A percentile compares a stretch with the other conserved stretches of the same genome.
These are phyloP conservation scores for Anhinga rufa DNA, from an alignment of 2,113 vertebrate species.

Conservation along the genomic window DNA sequence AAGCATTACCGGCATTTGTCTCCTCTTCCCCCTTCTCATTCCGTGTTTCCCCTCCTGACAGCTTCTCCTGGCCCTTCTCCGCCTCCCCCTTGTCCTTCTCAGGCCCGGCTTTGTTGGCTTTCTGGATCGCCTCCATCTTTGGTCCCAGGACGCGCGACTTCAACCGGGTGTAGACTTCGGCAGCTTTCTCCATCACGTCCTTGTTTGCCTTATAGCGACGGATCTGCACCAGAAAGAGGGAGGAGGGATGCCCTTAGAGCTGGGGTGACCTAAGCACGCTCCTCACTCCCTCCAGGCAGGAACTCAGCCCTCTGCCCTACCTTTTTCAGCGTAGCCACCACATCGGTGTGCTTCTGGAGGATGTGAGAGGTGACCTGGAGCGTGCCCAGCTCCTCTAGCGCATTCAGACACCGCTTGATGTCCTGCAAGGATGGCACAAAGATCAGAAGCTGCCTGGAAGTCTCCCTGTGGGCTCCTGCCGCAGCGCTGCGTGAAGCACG, in stretches of 20 bases:
- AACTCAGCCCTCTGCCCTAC: conserved; percentile 37
- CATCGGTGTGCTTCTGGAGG: conserved; percentile 93
- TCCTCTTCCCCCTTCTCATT: conserved; percentile 69
- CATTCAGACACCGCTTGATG: conserved; percentile 88
- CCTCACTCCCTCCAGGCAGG: rapidly evolving
- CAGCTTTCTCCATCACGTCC: conserved; percentile 94
- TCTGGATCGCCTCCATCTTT: conserved; percentile 78
- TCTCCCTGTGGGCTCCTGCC: not conserved
- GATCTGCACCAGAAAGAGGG: conserved; percentile 72
- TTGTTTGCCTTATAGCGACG: conserved; percentile 94
- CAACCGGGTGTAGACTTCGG: conserved; percentile 89
- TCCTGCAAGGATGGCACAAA: conserved; percentile 70
- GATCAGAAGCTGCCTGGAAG: not conserved
- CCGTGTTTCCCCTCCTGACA: conserved; percentile 60
- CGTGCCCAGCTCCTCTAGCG: conserved; percentile 85
- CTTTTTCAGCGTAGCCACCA: conserved; percentile 96
- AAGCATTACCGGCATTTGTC: conserved; percentile 24
- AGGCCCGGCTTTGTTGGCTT: conserved; percentile 43
- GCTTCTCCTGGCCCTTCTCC: conserved; percentile 70
- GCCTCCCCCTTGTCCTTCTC: conserved; percentile 71
- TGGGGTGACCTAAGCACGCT: not conserved
- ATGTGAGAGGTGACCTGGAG: conserved; percentile 95
- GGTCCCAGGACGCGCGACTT: conserved; percentile 91
- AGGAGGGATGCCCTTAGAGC: not conserved
- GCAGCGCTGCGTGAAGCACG: rapidly evolving